Evolutionary conservation across 2,888 invertebrate genomes (phyloP).

Genomic region (Cryptocephalus moraei): DNA sequence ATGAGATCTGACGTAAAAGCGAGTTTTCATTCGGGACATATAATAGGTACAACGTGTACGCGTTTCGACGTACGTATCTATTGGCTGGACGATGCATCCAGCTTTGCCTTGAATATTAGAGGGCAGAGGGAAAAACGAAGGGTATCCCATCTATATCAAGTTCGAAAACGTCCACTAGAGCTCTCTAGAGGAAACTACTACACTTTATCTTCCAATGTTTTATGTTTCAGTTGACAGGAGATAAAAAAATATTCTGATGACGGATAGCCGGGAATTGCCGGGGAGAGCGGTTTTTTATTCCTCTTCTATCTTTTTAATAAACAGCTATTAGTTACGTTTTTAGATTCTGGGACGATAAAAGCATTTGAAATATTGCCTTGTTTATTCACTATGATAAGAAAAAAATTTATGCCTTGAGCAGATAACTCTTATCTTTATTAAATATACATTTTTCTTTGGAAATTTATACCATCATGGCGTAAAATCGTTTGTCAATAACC

Average conservation of each 20-base stretch:
- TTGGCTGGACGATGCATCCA: background rate
- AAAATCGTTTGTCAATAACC: too few relatives aligned
- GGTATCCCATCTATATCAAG: constrained; percentile 29
- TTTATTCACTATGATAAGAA: background rate
- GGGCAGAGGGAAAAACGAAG: background rate
- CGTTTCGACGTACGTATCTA: too few relatives aligned
- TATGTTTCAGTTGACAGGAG: constrained; percentile 39
- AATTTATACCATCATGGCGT: too few relatives aligned
- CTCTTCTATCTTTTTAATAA: constrained; percentile 34
- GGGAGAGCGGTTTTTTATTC: constrained; percentile 30
- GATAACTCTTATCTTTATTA: too few relatives aligned
- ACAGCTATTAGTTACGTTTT: constrained; percentile 32
- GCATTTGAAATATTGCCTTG: constrained; percentile 23
- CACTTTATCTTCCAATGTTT: constrained; percentile 40
- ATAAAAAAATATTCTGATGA: constrained; percentile 39
- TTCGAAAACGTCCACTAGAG: constrained; percentile 25
- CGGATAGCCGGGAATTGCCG: constrained; percentile 33
- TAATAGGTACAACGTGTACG: too few relatives aligned
- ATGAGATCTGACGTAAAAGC: constrained; percentile 9
- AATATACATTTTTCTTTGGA: too few relatives aligned
- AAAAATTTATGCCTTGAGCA: too few relatives aligned
- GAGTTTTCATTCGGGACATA: constrained; percentile 12
- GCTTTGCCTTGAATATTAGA: background rate
- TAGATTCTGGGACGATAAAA: constrained; percentile 19
- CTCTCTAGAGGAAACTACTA: constrained; percentile 37